Conservation (phyloP, 2,888 invertebrate species). For the Smittia aterrima region DNA sequence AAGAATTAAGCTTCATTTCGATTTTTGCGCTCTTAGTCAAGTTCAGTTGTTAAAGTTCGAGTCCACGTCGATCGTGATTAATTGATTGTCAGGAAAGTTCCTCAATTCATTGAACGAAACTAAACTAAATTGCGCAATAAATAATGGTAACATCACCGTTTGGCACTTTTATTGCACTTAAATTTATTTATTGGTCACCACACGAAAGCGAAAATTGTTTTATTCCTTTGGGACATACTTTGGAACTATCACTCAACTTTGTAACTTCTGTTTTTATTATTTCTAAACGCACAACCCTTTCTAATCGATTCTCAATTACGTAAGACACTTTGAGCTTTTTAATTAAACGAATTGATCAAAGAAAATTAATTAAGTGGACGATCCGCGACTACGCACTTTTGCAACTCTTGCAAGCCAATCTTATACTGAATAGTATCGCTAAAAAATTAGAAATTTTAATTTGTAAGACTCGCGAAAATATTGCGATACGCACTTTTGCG, state of each 20-base stretch:
- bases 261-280: background rate
- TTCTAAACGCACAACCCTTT: conserved; percentile 8
- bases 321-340: background rate
- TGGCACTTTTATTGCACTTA: background rate
- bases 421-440: conserved; percentile 18
- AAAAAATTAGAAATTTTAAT: conserved; percentile 10
- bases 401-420: conserved; percentile 12
- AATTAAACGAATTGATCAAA: too few relatives aligned
- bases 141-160: background rate
- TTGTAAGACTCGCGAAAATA: conserved; percentile 2
- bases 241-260: background rate
- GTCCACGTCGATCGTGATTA: background rate
- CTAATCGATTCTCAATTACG: background rate
- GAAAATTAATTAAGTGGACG: too few relatives aligned
- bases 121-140: background rate
- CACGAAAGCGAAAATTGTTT: background rate
- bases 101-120: background rate
- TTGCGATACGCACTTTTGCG: conserved; percentile 11
- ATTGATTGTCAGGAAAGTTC: background rate
- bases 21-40: background rate
- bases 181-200: background rate
- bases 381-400: background rate
- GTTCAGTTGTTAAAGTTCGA: background rate
- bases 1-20: background rate
- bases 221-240: background rate